phyloP scores from a whole-genome alignment of 1,140 invertebrate species.

The Caenorhabditis remanei region DNA sequence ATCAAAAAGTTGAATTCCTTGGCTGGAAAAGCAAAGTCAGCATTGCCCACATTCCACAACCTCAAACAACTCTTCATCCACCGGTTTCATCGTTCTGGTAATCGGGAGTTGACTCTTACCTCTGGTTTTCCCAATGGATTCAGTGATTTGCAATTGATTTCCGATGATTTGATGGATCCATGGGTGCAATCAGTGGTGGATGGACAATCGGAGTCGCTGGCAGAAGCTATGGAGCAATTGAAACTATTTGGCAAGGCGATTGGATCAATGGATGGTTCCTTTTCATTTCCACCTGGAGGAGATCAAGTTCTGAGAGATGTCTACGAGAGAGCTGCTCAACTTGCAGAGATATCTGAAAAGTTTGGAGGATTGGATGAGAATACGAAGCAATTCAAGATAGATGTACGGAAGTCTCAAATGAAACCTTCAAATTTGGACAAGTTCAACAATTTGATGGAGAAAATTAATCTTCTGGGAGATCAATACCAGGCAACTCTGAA shows the following conservation, averaged over 20 bases:
- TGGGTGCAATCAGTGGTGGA: background rate
- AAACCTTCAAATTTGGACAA: no score
- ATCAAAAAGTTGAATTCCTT: background rate
- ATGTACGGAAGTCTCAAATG: no score
- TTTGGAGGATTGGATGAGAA: no score
- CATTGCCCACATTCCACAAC: background rate
- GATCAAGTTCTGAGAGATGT: no score
- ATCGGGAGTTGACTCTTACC: background rate
- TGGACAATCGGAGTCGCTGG: background rate
- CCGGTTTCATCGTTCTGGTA: background rate
- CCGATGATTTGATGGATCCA: background rate
- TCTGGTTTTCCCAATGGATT: background rate
- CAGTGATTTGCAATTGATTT: background rate
- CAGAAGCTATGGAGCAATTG: background rate
- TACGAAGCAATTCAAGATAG: no score
- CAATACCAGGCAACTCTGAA: no score
- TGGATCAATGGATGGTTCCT: no score
- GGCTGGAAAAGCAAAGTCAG: background rate
- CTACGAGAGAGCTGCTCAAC: no score
- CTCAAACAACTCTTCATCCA: background rate
- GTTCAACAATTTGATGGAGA: no score
- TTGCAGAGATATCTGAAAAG: no score
- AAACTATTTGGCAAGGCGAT: background rate
- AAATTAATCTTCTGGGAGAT: no score
- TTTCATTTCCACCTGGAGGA: no score